Percentiles rank a stretch among this genome's conserved stretches.
Evolutionary conservation across 2,797 vertebrate genomes (phyloP).

Genomic region (Alca torda): DNA sequence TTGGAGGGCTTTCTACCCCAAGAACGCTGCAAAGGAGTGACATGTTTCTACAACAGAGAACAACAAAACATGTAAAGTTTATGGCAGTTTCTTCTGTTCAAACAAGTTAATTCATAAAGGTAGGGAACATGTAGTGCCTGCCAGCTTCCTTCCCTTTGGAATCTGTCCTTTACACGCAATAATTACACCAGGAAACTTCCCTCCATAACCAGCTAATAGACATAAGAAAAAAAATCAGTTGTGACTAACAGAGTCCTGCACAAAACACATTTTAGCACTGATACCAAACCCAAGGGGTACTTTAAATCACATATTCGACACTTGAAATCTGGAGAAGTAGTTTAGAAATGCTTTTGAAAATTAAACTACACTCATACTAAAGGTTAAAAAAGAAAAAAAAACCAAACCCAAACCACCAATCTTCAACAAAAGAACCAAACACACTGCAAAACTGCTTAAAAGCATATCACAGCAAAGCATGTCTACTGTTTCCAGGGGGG

Average conservation of each 20-base stretch:
- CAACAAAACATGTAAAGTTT: conserved; percentile 14
- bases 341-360: conserved; percentile 9
- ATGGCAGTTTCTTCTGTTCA: not conserved
- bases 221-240: not conserved
- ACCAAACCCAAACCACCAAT: not conserved
- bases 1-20: not conserved
- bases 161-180: not conserved
- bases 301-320: not conserved
- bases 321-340: not conserved
- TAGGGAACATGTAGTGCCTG: not conserved
- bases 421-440: not conserved
- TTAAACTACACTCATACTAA: not conserved
- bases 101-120: conserved; percentile 49
- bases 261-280: not conserved
- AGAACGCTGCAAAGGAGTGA: not conserved
- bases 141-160: conserved; percentile 9
- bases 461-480: not conserved
- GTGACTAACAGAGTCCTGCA: not conserved
- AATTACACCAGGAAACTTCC: not conserved
- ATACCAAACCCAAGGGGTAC: not conserved
- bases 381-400: not conserved
- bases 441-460: not conserved
- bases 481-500: not conserved
- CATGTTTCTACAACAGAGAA: not conserved
- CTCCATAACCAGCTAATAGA: not conserved